Percentiles rank a stretch among this genome's conserved stretches.
phyloP scores from a whole-genome alignment of 1,140 invertebrate genomes.

The Limonius californicus region DNA sequence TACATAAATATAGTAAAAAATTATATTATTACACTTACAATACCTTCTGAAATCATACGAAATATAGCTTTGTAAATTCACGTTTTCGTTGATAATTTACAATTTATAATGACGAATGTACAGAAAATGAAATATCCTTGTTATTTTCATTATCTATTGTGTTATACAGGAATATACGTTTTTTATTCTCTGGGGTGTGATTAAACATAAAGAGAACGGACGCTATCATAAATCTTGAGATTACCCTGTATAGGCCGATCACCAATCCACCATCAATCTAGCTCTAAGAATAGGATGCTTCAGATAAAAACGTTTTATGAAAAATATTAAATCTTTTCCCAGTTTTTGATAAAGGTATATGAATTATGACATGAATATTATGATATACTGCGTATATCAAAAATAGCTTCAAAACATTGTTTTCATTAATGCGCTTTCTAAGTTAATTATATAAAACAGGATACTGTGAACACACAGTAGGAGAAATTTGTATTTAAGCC shows the following conservation, averaged over 20 bases:
- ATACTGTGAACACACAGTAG: too few relatives aligned
- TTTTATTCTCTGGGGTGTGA: slow-evolving; percentile 4
- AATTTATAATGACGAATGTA: too few relatives aligned
- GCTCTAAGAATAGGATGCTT: background rate
- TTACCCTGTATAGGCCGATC: background rate
- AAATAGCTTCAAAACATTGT: background rate
- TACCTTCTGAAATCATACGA: background rate
- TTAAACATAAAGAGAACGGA: background rate
- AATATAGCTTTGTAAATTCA: background rate
- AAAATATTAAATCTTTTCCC: too few relatives aligned
- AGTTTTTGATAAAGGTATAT: too few relatives aligned
- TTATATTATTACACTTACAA: background rate
- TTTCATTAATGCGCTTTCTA: background rate
- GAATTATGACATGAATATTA: too few relatives aligned
- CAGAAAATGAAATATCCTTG: too few relatives aligned
- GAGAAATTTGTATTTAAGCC: too few relatives aligned
- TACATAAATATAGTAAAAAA: background rate
- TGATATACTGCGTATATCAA: background rate
- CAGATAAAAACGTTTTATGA: too few relatives aligned
- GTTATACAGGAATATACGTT: background rate
- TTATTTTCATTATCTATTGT: background rate
- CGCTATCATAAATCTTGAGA: slow-evolving; percentile 1
- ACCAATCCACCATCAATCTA: background rate
- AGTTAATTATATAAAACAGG: background rate
- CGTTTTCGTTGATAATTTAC: background rate